Evolutionary conservation across 2,888 invertebrate genomes (phyloP), one percentile per base, ranked within the genome.

Genomic region (Meghimatium bilineatum): DNA sequence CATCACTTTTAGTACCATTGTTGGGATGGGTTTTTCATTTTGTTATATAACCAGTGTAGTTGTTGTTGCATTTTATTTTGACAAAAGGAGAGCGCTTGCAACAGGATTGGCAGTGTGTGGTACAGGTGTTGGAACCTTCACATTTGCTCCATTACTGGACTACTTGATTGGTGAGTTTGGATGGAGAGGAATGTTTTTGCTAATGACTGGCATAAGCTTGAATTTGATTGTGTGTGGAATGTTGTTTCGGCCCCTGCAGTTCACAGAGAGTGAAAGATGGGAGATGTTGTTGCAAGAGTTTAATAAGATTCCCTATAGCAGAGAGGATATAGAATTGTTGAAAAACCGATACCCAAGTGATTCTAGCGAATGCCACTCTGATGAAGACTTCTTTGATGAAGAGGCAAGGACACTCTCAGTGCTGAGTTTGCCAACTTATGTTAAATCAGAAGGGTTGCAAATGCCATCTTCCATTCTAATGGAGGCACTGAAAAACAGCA

Each of bases 31-130:
- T 14, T 89, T 93, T 84, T 92, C 93, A 29, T 89, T 93, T 85
- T 92, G 93, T 32, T 93, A 93, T 87, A 92, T 93, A n/a, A 92
- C 93, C 5, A 92, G 93, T 1, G 89, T 94, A 8, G 91, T 93
- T n/a, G 90, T 92, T 69, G 93, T 94, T 29, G 92, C 94, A 20
- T 93, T 92, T 86, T 94, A 94, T 87, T 94, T 94, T 87, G 93
- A 93, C 86, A 91, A 92, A 84, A 92, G 90, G 74, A 88, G 93
- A 82, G 92, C 93, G 14, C 88, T 94, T 72, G 93, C 93, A 3
- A 93, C 93, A 56, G 93, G 93, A 20, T 82, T 93, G 26, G 89
- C 93, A 34, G 93, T 93, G 0, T 92, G 93, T 86, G 93, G 93
- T 5, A 92, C 93, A n/a, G 93, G 93, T 32, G 91, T 93, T 49